Evolutionary conservation across 2,888 invertebrate species (phyloP).

Genomic region (Drosophila borborema): DNA sequence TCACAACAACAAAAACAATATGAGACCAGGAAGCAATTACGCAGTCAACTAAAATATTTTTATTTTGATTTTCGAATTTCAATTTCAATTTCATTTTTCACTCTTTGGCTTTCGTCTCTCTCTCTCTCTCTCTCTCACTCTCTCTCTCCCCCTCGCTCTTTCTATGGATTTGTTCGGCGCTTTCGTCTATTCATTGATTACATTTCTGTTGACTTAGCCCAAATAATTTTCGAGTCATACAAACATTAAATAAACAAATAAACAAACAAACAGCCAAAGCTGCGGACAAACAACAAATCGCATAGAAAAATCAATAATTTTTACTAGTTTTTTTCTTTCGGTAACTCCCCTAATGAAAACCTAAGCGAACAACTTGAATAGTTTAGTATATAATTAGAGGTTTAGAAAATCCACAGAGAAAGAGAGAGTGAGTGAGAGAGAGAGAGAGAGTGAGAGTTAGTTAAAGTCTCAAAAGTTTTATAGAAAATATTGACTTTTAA

Average conservation of each 20-base stretch:
- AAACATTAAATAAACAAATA: conserved; percentile 80
- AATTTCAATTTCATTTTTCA: conserved; percentile 24
- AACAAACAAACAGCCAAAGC: conserved; percentile 59
- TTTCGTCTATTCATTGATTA: conserved; percentile 71
- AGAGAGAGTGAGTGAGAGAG: background rate
- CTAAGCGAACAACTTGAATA: conserved; percentile 13
- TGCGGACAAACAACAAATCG: conserved; percentile 64
- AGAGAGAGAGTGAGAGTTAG: background rate
- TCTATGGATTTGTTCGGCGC: conserved; percentile 13
- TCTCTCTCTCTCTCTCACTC: background rate
- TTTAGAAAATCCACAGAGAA: conserved; percentile 4
- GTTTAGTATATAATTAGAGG: conserved; percentile 33
- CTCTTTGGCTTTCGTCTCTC: conserved; percentile 37
- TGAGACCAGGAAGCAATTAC: conserved; percentile 52
- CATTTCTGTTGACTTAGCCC: conserved; percentile 74
- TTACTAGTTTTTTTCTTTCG: background rate
- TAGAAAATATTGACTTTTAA: conserved; percentile 52
- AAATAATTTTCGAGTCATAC: conserved; percentile 76
- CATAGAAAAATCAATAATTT: conserved; percentile 66
- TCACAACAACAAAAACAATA: conserved; percentile 9
- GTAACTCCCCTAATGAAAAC: conserved; percentile 4
- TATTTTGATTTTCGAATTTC: conserved; percentile 26
- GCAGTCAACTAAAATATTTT: conserved; percentile 43
- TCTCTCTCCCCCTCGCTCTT: background rate
- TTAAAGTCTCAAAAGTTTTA: conserved; percentile 12